phyloP scores from a whole-genome alignment of 2,888 invertebrate species.

The Ectropis crepuscularia region DNA sequence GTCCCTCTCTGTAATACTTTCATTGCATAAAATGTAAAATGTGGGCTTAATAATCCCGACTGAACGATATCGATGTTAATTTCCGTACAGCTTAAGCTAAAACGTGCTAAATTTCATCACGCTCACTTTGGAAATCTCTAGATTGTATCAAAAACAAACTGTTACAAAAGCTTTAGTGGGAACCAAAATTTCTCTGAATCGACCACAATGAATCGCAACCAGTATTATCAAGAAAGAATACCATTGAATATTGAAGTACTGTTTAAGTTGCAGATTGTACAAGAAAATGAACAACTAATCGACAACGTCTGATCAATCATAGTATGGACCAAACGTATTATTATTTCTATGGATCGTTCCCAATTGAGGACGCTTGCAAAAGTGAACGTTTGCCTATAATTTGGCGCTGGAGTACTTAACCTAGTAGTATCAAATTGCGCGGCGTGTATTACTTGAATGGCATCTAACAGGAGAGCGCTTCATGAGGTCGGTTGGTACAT shows the following conservation, averaged over 20 bases:
- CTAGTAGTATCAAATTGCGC: conserved; percentile 25
- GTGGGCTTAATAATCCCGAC: too few relatives aligned
- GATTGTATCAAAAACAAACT: too few relatives aligned
- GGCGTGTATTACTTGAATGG: conserved; percentile 27
- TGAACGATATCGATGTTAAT: too few relatives aligned
- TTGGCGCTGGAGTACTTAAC: conserved; percentile 15
- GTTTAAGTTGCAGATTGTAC: background rate
- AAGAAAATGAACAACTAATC: background rate
- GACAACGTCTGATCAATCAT: conserved; percentile 3
- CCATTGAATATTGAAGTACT: too few relatives aligned
- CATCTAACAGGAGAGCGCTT: conserved; percentile 29
- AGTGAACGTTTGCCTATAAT: conserved; percentile 37
- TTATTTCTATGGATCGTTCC: conserved; percentile 21
- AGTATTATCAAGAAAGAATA: background rate
- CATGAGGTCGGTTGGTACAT: conserved; percentile 15
- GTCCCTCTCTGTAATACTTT: too few relatives aligned
- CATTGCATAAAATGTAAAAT: too few relatives aligned
- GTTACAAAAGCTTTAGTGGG: too few relatives aligned
- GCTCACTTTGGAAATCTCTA: too few relatives aligned
- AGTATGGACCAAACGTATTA: conserved; percentile 9
- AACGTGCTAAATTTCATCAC: too few relatives aligned
- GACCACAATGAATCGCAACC: too few relatives aligned
- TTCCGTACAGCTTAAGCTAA: too few relatives aligned
- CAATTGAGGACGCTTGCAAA: conserved; percentile 36
- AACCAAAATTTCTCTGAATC: too few relatives aligned